Evolutionary conservation across 2,797 vertebrate species (phyloP), one percentile per base, ranked within the genome.

Genomic region (Distichodus sexfasciatus): DNA sequence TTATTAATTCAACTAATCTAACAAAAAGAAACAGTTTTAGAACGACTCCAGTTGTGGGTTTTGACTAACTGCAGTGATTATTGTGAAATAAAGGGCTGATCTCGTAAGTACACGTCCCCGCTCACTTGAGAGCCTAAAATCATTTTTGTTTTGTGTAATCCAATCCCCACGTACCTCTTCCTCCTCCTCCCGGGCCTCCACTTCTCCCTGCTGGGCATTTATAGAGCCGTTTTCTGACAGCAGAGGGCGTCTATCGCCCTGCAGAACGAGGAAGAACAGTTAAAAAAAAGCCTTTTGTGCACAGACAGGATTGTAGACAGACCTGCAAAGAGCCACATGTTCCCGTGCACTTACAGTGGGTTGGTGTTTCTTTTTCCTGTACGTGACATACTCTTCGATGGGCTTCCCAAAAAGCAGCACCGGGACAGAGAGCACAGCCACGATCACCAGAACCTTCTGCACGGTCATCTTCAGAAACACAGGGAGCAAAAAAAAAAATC

Each of bases 321-420:
- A 12, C 2, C 14, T n/a, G 17, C 10, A 48, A 6, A n/a, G 12
- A 12, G 1, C 29, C 17, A 33, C 17, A 21, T 8, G 41, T 14
- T 8, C 53, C 75, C 3, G 19, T 24, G 31, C n/a, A 61, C 84
- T 77, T 35, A 88, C 87, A 55, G 0, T 3, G 6, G 36, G 17
- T 11, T 0, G 44, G 3, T 15, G 19, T 0, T 0, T 68, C 72
- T 71, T 77, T 0, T 1, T 15, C 0, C 0, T 72, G 61, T 55
- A 85, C 21, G 71, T 79, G 72, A 82, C 47, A 64, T 64, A 77
- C 41, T 84, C 83, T 66, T 91, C 86, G 8, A 91, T 51, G 0
- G 93, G 94, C 0, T 89, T 91, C 24, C 93, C 93, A 21, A 95
- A 75, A 46, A 95, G 86, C 60, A 95, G 79, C 44, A 95, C 19